Evolutionary conservation across 2,888 invertebrate species (phyloP), one percentile per base, ranked within the genome.

Genomic region (Theretra japonica): DNA sequence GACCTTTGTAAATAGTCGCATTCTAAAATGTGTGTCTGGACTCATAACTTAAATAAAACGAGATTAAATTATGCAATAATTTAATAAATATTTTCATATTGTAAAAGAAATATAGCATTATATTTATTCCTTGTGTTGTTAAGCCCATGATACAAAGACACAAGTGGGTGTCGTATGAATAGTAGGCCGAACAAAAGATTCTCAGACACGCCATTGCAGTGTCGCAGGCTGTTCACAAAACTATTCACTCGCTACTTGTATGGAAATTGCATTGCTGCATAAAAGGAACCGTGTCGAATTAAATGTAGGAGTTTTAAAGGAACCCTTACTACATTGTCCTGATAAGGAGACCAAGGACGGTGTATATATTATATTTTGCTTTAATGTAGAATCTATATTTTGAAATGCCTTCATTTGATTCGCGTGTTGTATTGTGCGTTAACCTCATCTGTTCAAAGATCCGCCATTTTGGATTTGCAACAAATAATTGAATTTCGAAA

Each of bases 181-280:
- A 53, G 60, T 69, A 60, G 60, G 23, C 68, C 25, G 15, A 58
- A 75, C 72, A 72, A 75, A 70, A 68, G 59, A n/a, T 5, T 33
- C 11, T 21, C 56, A 59, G 73, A 72, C 75, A 75, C 75, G 73
- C 75, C 72, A 76, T 72, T 73, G 68, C 48, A 65, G 21, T 77
- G 76, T 76, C 72, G 57, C 69, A 72, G 57, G 72, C 68, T 70
- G 69, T 72, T 62, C 28, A 72, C 69, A 74, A 72, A 33, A 23
- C 57, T 58, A 58, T 70, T 58, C 41, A 70, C 15, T 21, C 25
- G 41, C 6, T 62, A 33, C 65, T 48, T 48, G 41, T 21, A 62
- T 65, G 65, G 23, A 65, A 65, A 65, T 65, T 17, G 41, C 41
- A 5, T 11, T 65, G 21, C 4, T 17, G 17, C 4, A n/a, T 30